phyloP scores from a whole-genome alignment of 2,797 vertebrate genomes.

The Pitangus sulphuratus region DNA sequence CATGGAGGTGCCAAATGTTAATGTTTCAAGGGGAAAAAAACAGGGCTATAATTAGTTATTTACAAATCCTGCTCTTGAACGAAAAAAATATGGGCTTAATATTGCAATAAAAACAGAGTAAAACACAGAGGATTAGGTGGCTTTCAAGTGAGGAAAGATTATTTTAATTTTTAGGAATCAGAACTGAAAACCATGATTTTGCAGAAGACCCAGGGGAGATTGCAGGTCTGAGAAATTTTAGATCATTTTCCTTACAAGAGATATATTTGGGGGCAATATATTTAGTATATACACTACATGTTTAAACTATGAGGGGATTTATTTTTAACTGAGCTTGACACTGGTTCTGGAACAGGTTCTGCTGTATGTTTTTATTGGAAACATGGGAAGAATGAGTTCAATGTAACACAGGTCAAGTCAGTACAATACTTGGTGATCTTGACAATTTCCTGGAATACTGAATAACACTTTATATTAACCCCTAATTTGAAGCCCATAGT shows the following conservation, averaged over 20 bases:
- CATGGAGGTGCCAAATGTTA: background rate
- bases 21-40: background rate
- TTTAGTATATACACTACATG: background rate
- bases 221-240: background rate
- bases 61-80: background rate
- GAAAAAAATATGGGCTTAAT: background rate
- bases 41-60: conserved; percentile 12
- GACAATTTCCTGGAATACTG: conserved; percentile 72
- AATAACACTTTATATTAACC: conserved; percentile 57
- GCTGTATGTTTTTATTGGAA: conserved; percentile 71
- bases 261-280: background rate
- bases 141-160: background rate
- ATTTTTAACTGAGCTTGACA: conserved; percentile 70
- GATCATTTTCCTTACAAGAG: background rate
- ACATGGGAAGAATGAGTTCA: conserved; percentile 66
- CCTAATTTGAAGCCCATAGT: conserved; percentile 37
- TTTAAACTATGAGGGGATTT: conserved; percentile 34
- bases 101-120: background rate
- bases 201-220: background rate
- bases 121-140: background rate
- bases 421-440: conserved; percentile 56
- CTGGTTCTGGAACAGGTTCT: conserved; percentile 62
- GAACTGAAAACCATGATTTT: background rate
- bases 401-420: conserved; percentile 56
- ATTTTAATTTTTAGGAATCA: background rate